Evolutionary conservation across 2,113 vertebrate genomes (phyloP), one percentile per base, ranked within the genome.

Genomic region (Elgaria multicarinata): DNA sequence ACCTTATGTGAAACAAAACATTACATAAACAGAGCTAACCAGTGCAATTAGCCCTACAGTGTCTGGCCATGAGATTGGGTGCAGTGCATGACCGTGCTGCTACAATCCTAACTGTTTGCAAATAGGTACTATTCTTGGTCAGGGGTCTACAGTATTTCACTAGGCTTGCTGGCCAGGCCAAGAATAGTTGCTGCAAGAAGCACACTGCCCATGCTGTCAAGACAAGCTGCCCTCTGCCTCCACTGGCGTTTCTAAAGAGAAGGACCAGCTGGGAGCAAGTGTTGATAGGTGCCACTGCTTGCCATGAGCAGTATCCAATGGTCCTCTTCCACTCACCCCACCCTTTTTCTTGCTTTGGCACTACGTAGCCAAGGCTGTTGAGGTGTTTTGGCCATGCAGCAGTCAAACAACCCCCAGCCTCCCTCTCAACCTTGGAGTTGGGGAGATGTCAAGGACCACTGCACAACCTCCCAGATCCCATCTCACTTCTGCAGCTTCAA

Each of bases 81-180:
- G 7, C 16, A 18, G 3, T 42, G 66, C 12, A 16, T 58, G 26
- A 53, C 2, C 28, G 33, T 50, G 31, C 62, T 42, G 20, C 12
- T 26, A 22, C 62, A 78, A 69, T 42, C 24, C 14, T 86, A 31
- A 42, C 6, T 26, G 33, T 20, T 69, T 80, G 62, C 36, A 24
- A 62, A 26, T 44, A 24, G 87, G 72, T 89, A 89, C 87, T 93
- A 81, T 97, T 96, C 10, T 87, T 44, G 58, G 18, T 10, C 46
- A 39, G 31, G 44, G 46, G n/a, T 74, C 80, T 83, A 58, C 58
- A 64, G 42, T 26, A 28, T 42, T 42, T 58, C 6, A 12, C 46
- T 50, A 8, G 46, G 4, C 46, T 82, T 82, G 55, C 9, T 62
- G 79, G 26, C 12, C 50, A 55, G 33, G 33, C 78, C 50, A 53